These are phyloP conservation scores for Mya arenaria DNA, from an alignment of 1,140 invertebrate genomes.

Conservation along the genomic window DNA sequence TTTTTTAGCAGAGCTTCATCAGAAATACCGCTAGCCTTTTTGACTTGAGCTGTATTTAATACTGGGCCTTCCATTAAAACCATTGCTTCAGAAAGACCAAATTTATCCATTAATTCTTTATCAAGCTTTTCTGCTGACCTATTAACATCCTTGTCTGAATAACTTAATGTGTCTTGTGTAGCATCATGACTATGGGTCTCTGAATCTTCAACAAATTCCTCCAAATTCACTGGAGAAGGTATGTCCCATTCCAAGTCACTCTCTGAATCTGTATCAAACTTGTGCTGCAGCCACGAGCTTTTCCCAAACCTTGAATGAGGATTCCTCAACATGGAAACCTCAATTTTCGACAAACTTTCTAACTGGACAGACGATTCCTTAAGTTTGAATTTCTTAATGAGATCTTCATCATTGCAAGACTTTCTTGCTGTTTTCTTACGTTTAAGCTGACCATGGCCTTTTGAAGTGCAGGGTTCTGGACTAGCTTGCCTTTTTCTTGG, in stretches of 20 bases:
- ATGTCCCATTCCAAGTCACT: constrained; percentile 42
- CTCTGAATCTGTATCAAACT: constrained; percentile 29
- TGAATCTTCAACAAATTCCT: constrained; percentile 31
- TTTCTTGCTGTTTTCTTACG: constrained; percentile 30
- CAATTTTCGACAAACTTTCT: constrained; percentile 25
- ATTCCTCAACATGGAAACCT: constrained; percentile 25
- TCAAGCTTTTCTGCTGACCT: neutral
- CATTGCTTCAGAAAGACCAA: constrained; percentile 27
- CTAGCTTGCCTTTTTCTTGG: neutral
- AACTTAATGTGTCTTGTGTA: neutral
- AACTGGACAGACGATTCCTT: constrained; percentile 30
- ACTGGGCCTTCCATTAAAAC: neutral
- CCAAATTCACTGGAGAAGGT: constrained; percentile 1
- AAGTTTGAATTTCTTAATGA: constrained; percentile 28
- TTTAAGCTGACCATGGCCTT: constrained; percentile 22
- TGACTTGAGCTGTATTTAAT: neutral
- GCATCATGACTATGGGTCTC: neutral
- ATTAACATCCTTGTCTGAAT: neutral
- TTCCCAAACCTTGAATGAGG: constrained; percentile 39
- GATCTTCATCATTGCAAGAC: constrained; percentile 14
- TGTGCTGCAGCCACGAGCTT: constrained; percentile 30
- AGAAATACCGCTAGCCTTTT: neutral
- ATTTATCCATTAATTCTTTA: constrained; percentile 23
- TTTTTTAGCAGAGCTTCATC: neutral
- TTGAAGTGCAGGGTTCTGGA: constrained; percentile 32